A percentile compares a stretch with the other conserved stretches of the same genome.
Evolutionary conservation across 2,888 invertebrate species (phyloP).

Genomic region (Anagyrus pseudococci): DNA sequence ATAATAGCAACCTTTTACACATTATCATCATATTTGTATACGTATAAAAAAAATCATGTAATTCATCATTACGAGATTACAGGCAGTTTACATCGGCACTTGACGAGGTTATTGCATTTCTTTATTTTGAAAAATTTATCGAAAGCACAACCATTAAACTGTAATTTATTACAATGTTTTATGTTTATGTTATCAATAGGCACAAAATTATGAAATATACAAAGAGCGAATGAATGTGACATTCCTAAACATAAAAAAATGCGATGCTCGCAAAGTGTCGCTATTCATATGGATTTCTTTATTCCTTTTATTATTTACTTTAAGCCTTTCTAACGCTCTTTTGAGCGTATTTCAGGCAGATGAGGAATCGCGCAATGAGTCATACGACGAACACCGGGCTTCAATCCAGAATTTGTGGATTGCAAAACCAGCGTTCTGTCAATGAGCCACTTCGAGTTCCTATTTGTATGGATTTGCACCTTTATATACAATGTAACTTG

Average conservation of each 20-base stretch:
- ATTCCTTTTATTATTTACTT: too few species aligned
- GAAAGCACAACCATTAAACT: conserved; percentile 24
- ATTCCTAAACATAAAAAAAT: conserved; percentile 9
- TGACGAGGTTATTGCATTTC: conserved; percentile 13
- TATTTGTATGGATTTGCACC: conserved; percentile 15
- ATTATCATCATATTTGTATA: not conserved
- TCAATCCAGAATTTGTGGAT: too few species aligned
- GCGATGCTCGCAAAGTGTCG: conserved; percentile 21
- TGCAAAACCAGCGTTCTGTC: too few species aligned
- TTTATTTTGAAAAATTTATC: conserved; percentile 11
- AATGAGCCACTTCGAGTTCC: too few species aligned
- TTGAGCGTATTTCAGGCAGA: too few species aligned
- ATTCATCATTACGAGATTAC: conserved; percentile 4
- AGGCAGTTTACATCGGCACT: conserved; percentile 21
- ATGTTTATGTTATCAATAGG: conserved; percentile 9
- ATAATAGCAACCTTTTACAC: conserved; percentile 1
- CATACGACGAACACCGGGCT: too few species aligned
- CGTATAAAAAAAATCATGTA: conserved; percentile 4
- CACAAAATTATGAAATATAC: conserved; percentile 18
- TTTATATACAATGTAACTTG: conserved; percentile 18
- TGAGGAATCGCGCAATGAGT: too few species aligned
- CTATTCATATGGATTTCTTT: too few species aligned
- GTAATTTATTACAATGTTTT: not conserved
- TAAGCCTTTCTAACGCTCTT: too few species aligned
- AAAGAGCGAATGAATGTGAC: not conserved